A percentile compares a stretch with the other conserved stretches of the same genome.
phyloP scores from a whole-genome alignment of 2,888 invertebrate genomes.

The Cordilura impudica region DNA sequence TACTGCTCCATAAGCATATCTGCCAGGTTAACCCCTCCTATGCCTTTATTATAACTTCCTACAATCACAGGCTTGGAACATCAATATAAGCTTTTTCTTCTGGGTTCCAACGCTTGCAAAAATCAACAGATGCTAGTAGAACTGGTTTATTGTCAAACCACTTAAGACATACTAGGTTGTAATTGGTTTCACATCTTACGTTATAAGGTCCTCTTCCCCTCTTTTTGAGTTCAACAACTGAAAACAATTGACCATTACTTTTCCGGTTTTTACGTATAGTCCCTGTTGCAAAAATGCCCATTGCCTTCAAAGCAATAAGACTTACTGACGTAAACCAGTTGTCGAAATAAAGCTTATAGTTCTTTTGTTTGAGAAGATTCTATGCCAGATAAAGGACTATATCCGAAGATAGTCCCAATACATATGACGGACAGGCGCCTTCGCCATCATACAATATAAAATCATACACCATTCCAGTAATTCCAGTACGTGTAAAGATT shows the following conservation, averaged over 20 bases:
- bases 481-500: slow-evolving; percentile 47
- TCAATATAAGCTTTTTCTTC: slow-evolving; percentile 52
- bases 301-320: slow-evolving; percentile 46
- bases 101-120: slow-evolving; percentile 58
- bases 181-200: slow-evolving; percentile 53
- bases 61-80: slow-evolving; percentile 48
- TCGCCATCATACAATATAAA: slow-evolving; percentile 21
- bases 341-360: slow-evolving; percentile 53
- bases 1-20: slow-evolving; percentile 50
- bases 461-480: slow-evolving; percentile 42
- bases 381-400: slow-evolving; percentile 44
- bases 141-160: slow-evolving; percentile 63
- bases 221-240: slow-evolving; percentile 52
- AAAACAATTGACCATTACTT: slow-evolving; percentile 56
- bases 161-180: slow-evolving; percentile 57
- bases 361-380: slow-evolving; percentile 32
- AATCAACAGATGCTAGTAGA: slow-evolving; percentile 59
- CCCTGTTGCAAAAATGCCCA: slow-evolving; percentile 45
- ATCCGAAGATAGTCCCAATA: slow-evolving; percentile 52
- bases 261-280: slow-evolving; percentile 56
- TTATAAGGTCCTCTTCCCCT: slow-evolving; percentile 60
- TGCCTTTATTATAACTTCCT: background rate
- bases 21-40: background rate
- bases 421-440: background rate
- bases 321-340: slow-evolving; percentile 58